Evolutionary conservation across 2,797 vertebrate species (phyloP).

Genomic region (Aselliscus stoliczkanus): DNA sequence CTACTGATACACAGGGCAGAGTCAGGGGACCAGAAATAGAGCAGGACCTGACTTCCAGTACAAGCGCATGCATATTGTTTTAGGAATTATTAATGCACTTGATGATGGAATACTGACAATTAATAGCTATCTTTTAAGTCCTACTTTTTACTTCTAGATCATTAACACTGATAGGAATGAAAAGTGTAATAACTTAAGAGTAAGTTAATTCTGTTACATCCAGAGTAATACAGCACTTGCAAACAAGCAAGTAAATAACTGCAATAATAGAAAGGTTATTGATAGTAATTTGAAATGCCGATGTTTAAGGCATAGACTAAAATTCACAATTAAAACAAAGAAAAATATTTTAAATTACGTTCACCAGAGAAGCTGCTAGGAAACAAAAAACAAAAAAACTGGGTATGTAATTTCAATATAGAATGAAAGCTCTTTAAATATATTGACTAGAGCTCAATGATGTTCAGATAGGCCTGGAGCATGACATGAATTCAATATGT

Average conservation of each 20-base stretch:
- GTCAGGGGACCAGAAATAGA: not conserved
- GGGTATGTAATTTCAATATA: not conserved
- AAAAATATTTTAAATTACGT: not conserved
- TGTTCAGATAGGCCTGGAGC: not conserved
- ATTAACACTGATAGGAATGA: not conserved
- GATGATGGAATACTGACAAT: not conserved
- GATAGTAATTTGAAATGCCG: slow-evolving; percentile 6
- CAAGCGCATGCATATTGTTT: not conserved
- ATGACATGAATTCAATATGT: not conserved
- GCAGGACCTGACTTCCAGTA: not conserved
- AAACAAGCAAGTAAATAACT: not conserved
- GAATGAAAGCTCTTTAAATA: not conserved
- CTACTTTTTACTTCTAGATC: not conserved
- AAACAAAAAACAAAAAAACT: not conserved
- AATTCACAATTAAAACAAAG: slow-evolving; percentile 21
- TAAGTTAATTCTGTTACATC: slow-evolving; percentile 31
- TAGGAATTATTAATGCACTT: not conserved
- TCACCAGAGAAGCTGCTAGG: not conserved
- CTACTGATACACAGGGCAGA: not conserved
- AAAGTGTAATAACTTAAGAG: not conserved
- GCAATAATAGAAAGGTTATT: not conserved
- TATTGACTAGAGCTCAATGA: not conserved
- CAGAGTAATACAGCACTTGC: not conserved
- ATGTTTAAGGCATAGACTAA: slow-evolving; percentile 2
- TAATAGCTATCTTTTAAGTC: not conserved